phyloP scores from a whole-genome alignment of 1,140 invertebrate genomes.

The Dendrolimus kikuchii region DNA sequence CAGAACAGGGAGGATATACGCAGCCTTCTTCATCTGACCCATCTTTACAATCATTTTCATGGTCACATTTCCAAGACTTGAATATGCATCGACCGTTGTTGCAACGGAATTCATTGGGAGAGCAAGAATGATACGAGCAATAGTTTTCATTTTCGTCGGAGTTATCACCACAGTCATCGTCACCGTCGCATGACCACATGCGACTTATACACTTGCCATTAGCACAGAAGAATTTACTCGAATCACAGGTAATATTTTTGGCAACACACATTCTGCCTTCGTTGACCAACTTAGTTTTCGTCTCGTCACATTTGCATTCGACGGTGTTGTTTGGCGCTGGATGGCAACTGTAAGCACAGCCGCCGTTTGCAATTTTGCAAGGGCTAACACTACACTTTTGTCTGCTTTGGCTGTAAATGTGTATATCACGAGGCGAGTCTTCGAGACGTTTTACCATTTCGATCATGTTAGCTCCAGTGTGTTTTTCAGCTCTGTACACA shows the following conservation, averaged over 20 bases:
- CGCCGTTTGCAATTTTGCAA: constrained; percentile 94
- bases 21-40: constrained; percentile 95
- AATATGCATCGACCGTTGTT: constrained; percentile 96
- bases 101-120: constrained; percentile 93
- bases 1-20: constrained; percentile 89
- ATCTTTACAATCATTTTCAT: constrained; percentile 96
- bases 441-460: constrained; percentile 94
- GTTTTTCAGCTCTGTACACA: constrained; percentile 96
- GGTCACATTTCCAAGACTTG: constrained; percentile 95
- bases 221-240: constrained; percentile 92
- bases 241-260: constrained; percentile 90
- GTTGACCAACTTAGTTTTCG: constrained; percentile 88
- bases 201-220: constrained; percentile 96
- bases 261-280: constrained; percentile 93
- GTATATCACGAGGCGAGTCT: constrained; percentile 92
- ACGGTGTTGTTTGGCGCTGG: constrained; percentile 86
- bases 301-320: constrained; percentile 90
- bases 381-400: constrained; percentile 90
- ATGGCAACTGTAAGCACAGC: constrained; percentile 96
- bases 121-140: constrained; percentile 95
- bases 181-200: constrained; percentile 97
- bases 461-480: constrained; percentile 95
- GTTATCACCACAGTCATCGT: constrained; percentile 95
- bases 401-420: constrained; percentile 85
- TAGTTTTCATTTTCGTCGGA: constrained; percentile 95